These are phyloP conservation scores for Frieseomelitta varia DNA, from an alignment of 1,140 invertebrate genomes.

Conservation along the genomic window DNA sequence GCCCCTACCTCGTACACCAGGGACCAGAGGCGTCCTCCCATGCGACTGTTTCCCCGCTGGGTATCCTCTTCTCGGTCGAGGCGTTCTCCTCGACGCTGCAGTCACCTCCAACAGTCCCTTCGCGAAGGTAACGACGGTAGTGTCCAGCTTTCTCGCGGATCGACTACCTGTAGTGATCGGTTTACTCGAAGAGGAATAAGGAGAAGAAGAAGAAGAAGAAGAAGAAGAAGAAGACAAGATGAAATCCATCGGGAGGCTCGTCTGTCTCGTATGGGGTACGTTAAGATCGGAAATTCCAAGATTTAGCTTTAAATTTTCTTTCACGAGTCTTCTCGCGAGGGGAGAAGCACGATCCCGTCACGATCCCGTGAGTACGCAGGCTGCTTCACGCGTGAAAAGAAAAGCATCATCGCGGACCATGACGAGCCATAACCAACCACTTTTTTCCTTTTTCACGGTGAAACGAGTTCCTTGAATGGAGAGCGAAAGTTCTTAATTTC, in stretches of 20 bases:
- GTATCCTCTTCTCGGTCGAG: constrained; percentile 55
- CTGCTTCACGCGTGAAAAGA: not conserved
- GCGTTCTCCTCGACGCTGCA: constrained; percentile 42
- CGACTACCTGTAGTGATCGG: not conserved
- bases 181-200: not conserved
- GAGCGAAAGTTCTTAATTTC: not conserved
- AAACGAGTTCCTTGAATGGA: not conserved
- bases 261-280: constrained; percentile 57
- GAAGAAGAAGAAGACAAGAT: constrained; percentile 19
- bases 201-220: too few relatives aligned
- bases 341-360: not conserved
- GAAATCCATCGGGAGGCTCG: constrained; percentile 25
- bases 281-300: not conserved
- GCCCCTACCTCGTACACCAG: constrained; percentile 20
- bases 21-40: constrained; percentile 51
- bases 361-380: not conserved
- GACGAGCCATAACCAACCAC: not conserved
- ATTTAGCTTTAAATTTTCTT: not conserved
- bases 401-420: not conserved
- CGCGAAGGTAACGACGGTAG: constrained; percentile 62
- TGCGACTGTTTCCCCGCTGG: constrained; percentile 41
- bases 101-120: constrained; percentile 58
- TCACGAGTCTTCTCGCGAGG: not conserved
- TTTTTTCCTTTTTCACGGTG: not conserved
- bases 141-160: constrained; percentile 3